Conservation (phyloP, 2,797 vertebrate genomes). For the Melopsittacus undulatus region DNA sequence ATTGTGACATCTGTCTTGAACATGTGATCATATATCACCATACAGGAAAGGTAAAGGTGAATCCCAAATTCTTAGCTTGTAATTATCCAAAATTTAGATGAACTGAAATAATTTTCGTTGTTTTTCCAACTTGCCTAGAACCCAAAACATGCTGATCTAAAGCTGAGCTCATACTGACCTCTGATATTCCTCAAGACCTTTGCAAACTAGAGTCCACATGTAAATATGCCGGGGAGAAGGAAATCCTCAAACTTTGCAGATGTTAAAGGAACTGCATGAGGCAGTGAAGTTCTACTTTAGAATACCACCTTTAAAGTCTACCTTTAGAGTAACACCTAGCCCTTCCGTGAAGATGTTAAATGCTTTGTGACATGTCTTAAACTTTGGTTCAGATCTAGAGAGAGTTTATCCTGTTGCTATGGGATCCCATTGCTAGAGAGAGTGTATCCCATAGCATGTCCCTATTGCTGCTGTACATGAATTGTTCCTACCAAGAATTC, state of each 20-base stretch:
- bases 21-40: conserved; percentile 38
- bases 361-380: background rate
- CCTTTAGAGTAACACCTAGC: background rate
- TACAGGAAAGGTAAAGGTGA: conserved; percentile 1
- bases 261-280: background rate
- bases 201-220: background rate
- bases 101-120: background rate
- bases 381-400: background rate
- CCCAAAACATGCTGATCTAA: background rate
- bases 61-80: background rate
- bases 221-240: background rate
- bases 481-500: background rate
- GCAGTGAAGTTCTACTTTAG: background rate
- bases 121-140: background rate
- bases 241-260: background rate
- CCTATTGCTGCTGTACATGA: background rate
- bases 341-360: background rate
- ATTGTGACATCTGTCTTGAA: conserved; percentile 55
- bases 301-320: background rate
- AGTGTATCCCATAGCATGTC: background rate
- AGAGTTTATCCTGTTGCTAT: background rate
- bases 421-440: background rate
- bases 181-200: background rate
- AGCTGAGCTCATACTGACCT: background rate
- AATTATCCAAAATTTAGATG: background rate